Evolutionary conservation across 2,113 vertebrate genomes (phyloP), one percentile per base, ranked within the genome.

Genomic region (Periophthalmodon schlosseri): DNA sequence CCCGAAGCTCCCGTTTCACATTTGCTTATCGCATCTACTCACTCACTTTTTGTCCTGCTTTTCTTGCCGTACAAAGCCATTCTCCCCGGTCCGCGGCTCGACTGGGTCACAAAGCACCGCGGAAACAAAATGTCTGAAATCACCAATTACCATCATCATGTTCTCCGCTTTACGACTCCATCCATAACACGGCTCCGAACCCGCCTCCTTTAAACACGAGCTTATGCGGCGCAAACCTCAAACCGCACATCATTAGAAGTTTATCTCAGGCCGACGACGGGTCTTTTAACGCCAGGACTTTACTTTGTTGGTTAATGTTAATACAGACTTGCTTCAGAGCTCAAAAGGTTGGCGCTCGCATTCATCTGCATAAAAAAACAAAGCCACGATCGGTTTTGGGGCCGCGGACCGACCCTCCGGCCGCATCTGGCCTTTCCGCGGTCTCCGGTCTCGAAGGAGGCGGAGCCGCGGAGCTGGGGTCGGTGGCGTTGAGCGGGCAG

Each of bases 381-480:
- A 81, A 52, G n/a, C 58, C 9, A 75, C 84, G 82, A 70, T 81
- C 76, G 57, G 69, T 81, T 84, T 81, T 72, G 75, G 70, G 77
- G 75, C 84, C 75, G 85, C 71, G 18, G 12, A 77, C 69, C 65
- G 74, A 84, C 80, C 83, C 85, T 39, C 63, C 66, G 72, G 80
- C 80, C 75, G 64, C 16, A 63, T 58, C 12, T 20, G 69, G 76
- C 76, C 28, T 63, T 87, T 82, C 80, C 74, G 79, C 78, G 63
- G 52, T 21, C 52, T 56, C 2, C 52, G 82, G 72, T 24, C 65
- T 71, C 33, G 21, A 75, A 2, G n/a, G 75, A 2, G n/a, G 54
- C 70, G 20, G 14, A 58, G 71, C 66, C 75, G 54, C 70, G 20
- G 14, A 58, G 71, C 66, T 75, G 3, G 72, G 73, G 80, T 73